These are phyloP conservation scores for Pempheris klunzingeri DNA, from an alignment of 2,797 vertebrate genomes.

Conservation along the genomic window DNA sequence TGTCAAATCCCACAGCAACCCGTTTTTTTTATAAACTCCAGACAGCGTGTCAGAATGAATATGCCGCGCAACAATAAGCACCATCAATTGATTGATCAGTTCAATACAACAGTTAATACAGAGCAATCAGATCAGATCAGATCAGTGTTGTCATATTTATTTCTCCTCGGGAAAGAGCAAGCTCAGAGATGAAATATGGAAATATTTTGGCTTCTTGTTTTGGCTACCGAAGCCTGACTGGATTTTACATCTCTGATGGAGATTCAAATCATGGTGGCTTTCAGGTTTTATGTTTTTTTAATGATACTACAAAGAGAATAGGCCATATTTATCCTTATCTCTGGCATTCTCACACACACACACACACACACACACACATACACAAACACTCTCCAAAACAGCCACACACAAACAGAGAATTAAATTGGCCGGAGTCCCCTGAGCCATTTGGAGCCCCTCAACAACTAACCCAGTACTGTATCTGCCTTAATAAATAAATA, in stretches of 20 bases:
- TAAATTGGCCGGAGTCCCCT: slow-evolving; percentile 43
- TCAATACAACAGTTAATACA: slow-evolving; percentile 40
- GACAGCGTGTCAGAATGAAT: slow-evolving; percentile 9
- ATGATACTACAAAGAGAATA: slow-evolving; percentile 55
- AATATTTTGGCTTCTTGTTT: slow-evolving; percentile 19
- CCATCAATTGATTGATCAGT: slow-evolving; percentile 30
- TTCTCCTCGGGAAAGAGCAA: slow-evolving; percentile 15
- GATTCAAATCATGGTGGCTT: slow-evolving; percentile 42
- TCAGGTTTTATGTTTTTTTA: slow-evolving; percentile 59
- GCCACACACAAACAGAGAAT: slow-evolving; percentile 14
- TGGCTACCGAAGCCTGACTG: slow-evolving; percentile 22
- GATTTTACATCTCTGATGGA: slow-evolving; percentile 33
- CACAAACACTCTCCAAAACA: background rate
- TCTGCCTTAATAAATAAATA: slow-evolving; percentile 63
- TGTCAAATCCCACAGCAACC: background rate
- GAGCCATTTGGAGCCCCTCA: slow-evolving; percentile 27
- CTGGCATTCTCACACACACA: background rate
- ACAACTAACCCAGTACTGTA: slow-evolving; percentile 28
- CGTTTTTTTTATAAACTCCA: slow-evolving; percentile 24
- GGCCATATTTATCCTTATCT: slow-evolving; percentile 44
- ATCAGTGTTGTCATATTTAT: slow-evolving; percentile 32
- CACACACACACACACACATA: background rate
- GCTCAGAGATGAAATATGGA: background rate
- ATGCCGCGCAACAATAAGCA: slow-evolving; percentile 6
- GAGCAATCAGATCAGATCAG: too few species aligned